Evolutionary conservation across 2,113 vertebrate species (phyloP).

Genomic region (Phalacrocorax brasilianus): DNA sequence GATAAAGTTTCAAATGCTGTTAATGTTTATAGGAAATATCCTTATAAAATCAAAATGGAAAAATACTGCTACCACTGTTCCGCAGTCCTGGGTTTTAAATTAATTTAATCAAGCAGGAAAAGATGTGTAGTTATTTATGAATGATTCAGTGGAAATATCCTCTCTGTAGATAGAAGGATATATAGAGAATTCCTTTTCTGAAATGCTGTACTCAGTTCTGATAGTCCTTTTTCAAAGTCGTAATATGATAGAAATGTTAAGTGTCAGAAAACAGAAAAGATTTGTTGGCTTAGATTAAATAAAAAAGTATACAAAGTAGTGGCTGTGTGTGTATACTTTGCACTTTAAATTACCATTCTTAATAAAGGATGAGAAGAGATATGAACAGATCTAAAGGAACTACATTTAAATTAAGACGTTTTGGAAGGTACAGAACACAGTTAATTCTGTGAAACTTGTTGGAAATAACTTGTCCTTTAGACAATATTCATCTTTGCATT

Average conservation of each 20-base stretch:
- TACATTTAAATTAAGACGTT: neutral
- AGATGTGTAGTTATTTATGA: neutral
- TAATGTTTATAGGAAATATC: neutral
- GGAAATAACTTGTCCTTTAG: neutral
- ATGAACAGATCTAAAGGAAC: neutral
- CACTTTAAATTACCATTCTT: neutral
- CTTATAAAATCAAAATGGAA: neutral
- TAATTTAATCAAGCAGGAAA: neutral
- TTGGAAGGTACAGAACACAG: neutral
- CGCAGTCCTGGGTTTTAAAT: neutral
- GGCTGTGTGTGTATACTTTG: neutral
- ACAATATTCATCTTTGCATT: neutral
- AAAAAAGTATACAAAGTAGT: neutral
- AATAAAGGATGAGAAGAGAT: neutral
- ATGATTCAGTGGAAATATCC: neutral
- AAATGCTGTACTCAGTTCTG: neutral
- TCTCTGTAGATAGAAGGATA: neutral
- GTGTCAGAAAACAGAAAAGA: neutral
- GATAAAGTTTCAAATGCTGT: neutral
- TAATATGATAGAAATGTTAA: neutral
- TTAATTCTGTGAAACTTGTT: neutral
- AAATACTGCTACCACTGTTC: neutral
- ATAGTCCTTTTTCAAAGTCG: neutral
- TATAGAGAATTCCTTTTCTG: neutral
- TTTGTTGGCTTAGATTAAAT: neutral